Evolutionary conservation across 2,888 invertebrate genomes (phyloP).

Genomic region (Catonia carolina): DNA sequence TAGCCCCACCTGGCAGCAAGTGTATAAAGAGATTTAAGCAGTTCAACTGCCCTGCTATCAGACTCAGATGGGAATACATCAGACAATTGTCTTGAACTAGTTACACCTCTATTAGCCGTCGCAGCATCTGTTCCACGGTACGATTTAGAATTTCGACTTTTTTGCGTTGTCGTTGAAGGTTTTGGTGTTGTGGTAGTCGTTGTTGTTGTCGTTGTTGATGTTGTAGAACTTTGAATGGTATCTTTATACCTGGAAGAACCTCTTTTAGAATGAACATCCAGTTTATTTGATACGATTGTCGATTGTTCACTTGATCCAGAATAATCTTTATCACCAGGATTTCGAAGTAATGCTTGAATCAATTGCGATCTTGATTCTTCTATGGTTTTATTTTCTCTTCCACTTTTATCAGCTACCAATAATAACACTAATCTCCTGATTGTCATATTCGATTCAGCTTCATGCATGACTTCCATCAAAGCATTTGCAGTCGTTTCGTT

Average conservation of each 20-base stretch:
- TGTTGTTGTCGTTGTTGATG: constrained; percentile 38
- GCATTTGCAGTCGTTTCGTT: constrained; percentile 68
- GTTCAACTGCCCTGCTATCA: constrained; percentile 71
- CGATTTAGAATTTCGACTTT: constrained; percentile 24
- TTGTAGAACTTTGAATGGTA: constrained; percentile 37
- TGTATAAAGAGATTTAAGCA: constrained; percentile 74
- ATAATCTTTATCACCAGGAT: constrained; percentile 43
- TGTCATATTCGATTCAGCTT: constrained; percentile 49
- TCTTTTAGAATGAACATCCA: neutral
- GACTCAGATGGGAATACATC: constrained; percentile 20
- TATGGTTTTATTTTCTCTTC: constrained; percentile 57
- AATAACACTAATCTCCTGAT: constrained; percentile 57
- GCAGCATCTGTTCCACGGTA: constrained; percentile 26
- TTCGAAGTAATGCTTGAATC: constrained; percentile 60
- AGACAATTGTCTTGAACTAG: neutral
- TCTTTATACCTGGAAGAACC: constrained; percentile 2
- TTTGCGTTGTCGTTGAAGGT: constrained; percentile 2
- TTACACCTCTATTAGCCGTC: constrained; percentile 18
- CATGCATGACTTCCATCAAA: constrained; percentile 72
- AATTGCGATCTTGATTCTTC: constrained; percentile 63
- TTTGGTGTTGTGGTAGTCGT: constrained; percentile 35
- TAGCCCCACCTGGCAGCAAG: constrained; percentile 74
- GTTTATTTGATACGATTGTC: neutral
- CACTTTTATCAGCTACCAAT: constrained; percentile 63
- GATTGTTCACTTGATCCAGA: neutral